phyloP scores from a whole-genome alignment of 2,797 vertebrate species.

The Megaceryle alcyon region DNA sequence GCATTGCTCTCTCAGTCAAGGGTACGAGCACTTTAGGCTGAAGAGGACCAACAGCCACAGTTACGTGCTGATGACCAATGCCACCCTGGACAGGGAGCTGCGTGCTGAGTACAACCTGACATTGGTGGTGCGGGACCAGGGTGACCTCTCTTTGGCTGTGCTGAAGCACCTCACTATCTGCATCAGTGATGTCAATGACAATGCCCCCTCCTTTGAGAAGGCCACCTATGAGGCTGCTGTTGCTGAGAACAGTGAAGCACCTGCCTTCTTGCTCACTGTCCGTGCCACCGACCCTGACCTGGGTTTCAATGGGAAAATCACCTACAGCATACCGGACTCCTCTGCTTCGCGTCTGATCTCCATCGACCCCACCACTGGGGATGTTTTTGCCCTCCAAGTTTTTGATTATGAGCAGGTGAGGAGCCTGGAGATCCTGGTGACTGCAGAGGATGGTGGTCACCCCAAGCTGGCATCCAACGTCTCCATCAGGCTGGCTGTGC shows the following conservation, averaged over 20 bases:
- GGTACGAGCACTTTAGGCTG: conserved; percentile 85
- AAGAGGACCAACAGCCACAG: conserved; percentile 86
- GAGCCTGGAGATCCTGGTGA: conserved; percentile 84
- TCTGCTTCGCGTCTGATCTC: conserved; percentile 78
- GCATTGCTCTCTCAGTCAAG: conserved; percentile 80
- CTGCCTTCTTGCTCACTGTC: conserved; percentile 81
- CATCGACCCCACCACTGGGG: conserved; percentile 84
- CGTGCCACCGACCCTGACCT: conserved; percentile 85
- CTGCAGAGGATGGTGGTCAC: conserved; percentile 86
- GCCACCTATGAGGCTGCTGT: conserved; percentile 79
- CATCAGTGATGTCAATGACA: conserved; percentile 91
- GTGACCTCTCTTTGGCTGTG: conserved; percentile 80
- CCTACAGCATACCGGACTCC: conserved; percentile 83
- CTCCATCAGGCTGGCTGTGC: conserved; percentile 82
- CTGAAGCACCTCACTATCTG: conserved; percentile 83
- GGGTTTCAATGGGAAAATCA: conserved; percentile 85
- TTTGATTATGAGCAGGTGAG: conserved; percentile 87
- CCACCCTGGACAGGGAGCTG: conserved; percentile 87
- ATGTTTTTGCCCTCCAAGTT: conserved; percentile 81
- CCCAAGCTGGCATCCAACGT: conserved; percentile 84
- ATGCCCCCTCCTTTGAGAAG: conserved; percentile 85
- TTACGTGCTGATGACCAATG: conserved; percentile 88
- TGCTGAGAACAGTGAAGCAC: conserved; percentile 83
- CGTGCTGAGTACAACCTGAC: conserved; percentile 87
- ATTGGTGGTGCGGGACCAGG: conserved; percentile 82